Conservation (phyloP, 2,113 vertebrate species). For the Tautogolabrus adspersus region DNA sequence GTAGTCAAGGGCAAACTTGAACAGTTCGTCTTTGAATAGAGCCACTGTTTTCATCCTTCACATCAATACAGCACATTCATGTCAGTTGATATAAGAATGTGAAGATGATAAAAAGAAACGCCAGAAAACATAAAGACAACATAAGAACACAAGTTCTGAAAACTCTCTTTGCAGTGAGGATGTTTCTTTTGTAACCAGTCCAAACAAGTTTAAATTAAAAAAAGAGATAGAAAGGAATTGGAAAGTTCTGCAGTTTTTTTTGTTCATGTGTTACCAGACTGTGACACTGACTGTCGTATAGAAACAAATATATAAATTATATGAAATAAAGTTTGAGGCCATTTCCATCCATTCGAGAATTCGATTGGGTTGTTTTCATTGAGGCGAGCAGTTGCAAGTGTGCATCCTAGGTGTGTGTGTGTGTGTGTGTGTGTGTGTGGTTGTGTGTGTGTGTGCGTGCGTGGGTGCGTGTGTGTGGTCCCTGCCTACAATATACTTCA, state of each 20-base stretch:
- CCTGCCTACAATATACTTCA: conserved; percentile 14
- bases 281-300: neutral
- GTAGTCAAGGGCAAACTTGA: conserved; percentile 2
- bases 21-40: conserved; percentile 3
- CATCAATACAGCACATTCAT: neutral
- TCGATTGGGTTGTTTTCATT: neutral
- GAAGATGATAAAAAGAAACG: conserved; percentile 2
- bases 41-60: neutral
- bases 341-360: neutral
- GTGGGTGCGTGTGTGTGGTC: neutral
- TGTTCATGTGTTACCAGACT: neutral
- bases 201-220: neutral
- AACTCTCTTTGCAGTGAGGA: neutral
- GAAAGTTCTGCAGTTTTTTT: neutral
- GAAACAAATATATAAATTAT: neutral
- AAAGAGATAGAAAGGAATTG: conserved; percentile 15
- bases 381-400: conserved; percentile 10
- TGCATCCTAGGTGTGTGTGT: conserved; percentile 27
- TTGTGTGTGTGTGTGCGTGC: neutral
- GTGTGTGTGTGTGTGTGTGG: too few relatives aligned
- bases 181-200: neutral
- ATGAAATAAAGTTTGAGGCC: neutral
- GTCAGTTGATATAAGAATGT: neutral
- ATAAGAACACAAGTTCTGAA: neutral
- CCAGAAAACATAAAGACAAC: too few relatives aligned